Percentiles rank a stretch among this genome's conserved stretches.
phyloP scores from a whole-genome alignment of 2,797 vertebrate species.

The Hippoglossus hippoglossus region DNA sequence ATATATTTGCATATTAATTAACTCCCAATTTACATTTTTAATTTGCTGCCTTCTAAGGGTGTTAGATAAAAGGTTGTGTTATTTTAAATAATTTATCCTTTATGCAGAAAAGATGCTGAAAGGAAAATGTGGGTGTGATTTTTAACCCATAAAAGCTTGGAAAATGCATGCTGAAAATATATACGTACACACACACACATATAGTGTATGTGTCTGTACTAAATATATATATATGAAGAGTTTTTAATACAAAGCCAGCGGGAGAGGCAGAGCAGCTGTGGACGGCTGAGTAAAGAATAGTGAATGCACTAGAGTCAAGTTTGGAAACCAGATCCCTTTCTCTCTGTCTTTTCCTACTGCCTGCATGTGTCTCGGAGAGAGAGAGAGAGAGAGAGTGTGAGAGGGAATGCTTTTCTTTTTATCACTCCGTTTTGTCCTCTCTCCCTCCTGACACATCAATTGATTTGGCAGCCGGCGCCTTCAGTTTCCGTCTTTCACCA shows the following conservation, averaged over 20 bases:
- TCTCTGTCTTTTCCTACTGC: conserved; percentile 44
- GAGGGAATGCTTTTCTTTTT: conserved; percentile 71
- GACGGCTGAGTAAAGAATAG: conserved; percentile 64
- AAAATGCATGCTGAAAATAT: conserved; percentile 56
- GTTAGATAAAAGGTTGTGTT: conserved; percentile 99
- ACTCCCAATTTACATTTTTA: conserved; percentile 99
- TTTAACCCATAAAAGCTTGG: conserved; percentile 75
- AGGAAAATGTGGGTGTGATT: conserved; percentile 89
- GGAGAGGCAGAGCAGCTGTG: conserved; percentile 57
- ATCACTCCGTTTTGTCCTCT: conserved; percentile 71
- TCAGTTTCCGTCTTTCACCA: conserved; percentile 65
- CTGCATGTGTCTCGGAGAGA: conserved; percentile 17
- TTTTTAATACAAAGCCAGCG: conserved; percentile 74
- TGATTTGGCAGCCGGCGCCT: conserved; percentile 77
- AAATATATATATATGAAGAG: conserved; percentile 2
- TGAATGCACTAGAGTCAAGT: conserved; percentile 78
- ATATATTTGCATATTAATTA: conserved; percentile 99
- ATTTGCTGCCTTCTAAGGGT: conserved; percentile 99
- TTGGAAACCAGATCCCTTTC: conserved; percentile 51
- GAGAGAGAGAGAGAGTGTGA: conserved; percentile 1
- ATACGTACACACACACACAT: not conserved
- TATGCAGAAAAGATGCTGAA: conserved; percentile 98
- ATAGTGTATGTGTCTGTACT: too few relatives aligned
- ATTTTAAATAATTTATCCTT: conserved; percentile 99
- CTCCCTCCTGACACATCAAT: conserved; percentile 83